These are phyloP conservation scores for Clarias platycephalus DNA, from an alignment of 2,797 vertebrate genomes.

Conservation along the genomic window DNA sequence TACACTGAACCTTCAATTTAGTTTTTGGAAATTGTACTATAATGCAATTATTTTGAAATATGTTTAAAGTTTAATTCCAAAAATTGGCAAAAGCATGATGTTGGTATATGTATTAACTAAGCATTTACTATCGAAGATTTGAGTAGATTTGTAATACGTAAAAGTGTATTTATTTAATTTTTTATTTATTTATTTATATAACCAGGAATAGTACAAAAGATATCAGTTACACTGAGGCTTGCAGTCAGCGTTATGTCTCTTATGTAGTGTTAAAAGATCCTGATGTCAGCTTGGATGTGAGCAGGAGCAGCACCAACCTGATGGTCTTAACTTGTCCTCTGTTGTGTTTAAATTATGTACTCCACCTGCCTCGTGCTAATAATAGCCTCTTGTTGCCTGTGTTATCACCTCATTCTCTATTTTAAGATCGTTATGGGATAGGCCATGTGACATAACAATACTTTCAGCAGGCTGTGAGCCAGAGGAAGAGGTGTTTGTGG, in stretches of 20 bases:
- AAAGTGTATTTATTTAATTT: too few species aligned
- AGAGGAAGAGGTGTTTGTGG: slow-evolving; percentile 10
- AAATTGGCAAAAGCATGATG: too few species aligned
- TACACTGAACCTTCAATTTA: too few species aligned
- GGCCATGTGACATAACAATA: slow-evolving; percentile 4
- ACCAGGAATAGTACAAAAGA: neutral
- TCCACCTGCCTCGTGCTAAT: neutral
- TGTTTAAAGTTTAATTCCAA: too few species aligned
- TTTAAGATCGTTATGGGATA: slow-evolving; percentile 8
- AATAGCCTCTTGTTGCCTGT: neutral
- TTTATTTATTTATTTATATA: too few species aligned
- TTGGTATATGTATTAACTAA: too few species aligned
- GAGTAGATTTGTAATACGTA: too few species aligned
- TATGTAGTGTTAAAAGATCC: neutral
- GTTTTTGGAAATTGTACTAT: too few species aligned
- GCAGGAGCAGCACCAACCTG: neutral
- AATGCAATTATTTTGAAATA: too few species aligned
- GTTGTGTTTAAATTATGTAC: neutral
- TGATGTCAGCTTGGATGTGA: neutral
- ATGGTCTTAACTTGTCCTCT: neutral
- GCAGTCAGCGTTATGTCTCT: neutral
- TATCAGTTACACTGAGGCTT: neutral
- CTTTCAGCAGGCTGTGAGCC: neutral
- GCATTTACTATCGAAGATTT: too few species aligned
- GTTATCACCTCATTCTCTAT: slow-evolving; percentile 8